phyloP scores from a whole-genome alignment of 2,113 vertebrate genomes.

The Clarias macrocephalus region DNA sequence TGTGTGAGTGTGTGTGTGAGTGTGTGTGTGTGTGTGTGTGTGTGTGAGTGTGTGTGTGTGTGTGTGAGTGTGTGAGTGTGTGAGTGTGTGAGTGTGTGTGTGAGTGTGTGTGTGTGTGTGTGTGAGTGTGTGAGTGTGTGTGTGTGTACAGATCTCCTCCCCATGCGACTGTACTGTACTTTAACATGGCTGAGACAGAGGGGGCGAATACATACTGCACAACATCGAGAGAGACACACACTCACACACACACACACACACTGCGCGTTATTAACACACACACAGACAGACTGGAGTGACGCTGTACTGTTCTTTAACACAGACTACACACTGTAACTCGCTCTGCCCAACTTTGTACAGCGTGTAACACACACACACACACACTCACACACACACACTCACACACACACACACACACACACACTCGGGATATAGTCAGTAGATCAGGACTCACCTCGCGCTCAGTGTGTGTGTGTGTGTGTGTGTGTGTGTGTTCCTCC shows the following conservation, averaged over 20 bases:
- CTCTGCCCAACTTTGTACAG: background rate
- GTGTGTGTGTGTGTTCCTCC: background rate
- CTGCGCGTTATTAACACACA: background rate
- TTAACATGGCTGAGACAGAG: background rate
- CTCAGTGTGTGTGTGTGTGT: background rate
- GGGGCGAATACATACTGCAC: background rate
- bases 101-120: too few relatives aligned
- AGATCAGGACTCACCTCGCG: background rate
- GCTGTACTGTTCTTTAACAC: background rate
- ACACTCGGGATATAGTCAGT: background rate
- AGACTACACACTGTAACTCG: background rate
- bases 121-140: background rate
- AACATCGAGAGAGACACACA: background rate
- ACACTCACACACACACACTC: too few relatives aligned
- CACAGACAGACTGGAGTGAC: background rate
- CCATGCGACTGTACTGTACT: background rate
- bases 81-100: too few relatives aligned
- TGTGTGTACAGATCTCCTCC: background rate
- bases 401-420: conserved; percentile 14
- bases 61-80: too few relatives aligned
- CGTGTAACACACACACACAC: background rate
- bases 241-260: background rate
- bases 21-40: too few relatives aligned
- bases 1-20: too few relatives aligned
- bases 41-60: too few relatives aligned